These are phyloP conservation scores for Iguana delicatissima DNA, from an alignment of 2,797 vertebrate species.

Conservation along the genomic window DNA sequence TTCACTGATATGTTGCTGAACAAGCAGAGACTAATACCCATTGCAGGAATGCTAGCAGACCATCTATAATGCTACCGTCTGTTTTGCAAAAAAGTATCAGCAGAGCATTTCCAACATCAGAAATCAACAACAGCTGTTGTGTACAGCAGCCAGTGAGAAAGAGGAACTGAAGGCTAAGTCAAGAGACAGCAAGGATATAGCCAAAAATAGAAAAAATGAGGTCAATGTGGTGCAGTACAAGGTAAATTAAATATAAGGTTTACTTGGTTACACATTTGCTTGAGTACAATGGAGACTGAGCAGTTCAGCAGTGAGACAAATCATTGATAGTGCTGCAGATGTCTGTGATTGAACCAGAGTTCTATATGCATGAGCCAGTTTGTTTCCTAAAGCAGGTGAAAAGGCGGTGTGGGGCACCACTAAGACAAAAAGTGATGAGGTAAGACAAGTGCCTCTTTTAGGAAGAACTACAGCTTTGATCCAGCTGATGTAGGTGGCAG, in stretches of 20 bases:
- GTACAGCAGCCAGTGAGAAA: conserved; percentile 5
- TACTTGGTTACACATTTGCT: conserved; percentile 24
- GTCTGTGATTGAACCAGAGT: neutral
- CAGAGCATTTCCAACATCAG: conserved; percentile 17
- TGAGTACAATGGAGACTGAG: conserved; percentile 31
- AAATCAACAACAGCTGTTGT: conserved; percentile 34
- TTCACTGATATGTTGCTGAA: neutral
- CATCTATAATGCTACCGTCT: neutral
- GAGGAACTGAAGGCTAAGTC: neutral
- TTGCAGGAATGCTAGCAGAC: conserved; percentile 5
- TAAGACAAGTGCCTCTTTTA: neutral
- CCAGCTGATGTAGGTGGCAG: neutral
- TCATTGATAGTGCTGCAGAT: neutral
- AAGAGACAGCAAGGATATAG: neutral
- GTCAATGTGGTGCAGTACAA: neutral
- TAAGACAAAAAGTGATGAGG: no score
- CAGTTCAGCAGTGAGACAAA: neutral
- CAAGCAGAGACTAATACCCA: neutral
- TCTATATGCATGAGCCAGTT: neutral
- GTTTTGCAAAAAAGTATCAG: conserved; percentile 18
- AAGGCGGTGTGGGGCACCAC: neutral
- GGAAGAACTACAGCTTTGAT: neutral
- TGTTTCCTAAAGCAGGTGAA: conserved; percentile 14
- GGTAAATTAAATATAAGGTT: neutral
- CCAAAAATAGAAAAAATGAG: neutral